phyloP scores from a whole-genome alignment of 2,113 vertebrate species.

The Pterocles gutturalis region DNA sequence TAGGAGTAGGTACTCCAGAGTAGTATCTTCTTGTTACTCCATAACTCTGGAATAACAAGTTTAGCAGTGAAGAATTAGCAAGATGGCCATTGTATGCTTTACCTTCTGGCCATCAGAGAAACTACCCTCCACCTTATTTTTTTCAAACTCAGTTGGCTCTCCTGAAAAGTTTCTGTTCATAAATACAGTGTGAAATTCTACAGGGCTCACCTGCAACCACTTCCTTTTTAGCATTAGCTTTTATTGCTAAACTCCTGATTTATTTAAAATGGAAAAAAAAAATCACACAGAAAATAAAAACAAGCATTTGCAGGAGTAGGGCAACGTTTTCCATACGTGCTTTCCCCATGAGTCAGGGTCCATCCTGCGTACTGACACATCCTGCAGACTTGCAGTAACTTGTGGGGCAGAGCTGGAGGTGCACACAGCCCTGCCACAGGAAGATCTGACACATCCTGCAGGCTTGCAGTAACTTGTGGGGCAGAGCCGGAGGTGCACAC shows the following conservation, averaged over 20 bases:
- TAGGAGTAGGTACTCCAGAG: neutral
- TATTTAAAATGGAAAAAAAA: neutral
- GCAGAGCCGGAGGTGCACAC: neutral
- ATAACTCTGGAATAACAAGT: neutral
- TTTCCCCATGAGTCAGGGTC: slow-evolving; percentile 56
- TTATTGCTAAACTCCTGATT: neutral
- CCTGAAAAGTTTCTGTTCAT: neutral
- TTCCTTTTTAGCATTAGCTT: slow-evolving; percentile 29
- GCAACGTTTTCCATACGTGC: neutral
- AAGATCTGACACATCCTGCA: slow-evolving; percentile 27
- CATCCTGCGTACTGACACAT: slow-evolving; percentile 11
- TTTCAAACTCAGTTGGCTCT: neutral
- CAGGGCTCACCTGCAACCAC: neutral
- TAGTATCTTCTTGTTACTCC: neutral
- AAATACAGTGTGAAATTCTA: neutral
- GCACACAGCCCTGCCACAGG: neutral
- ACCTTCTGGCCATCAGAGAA: neutral
- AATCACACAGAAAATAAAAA: neutral
- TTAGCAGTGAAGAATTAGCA: neutral
- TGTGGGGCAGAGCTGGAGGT: neutral
- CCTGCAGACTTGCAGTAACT: slow-evolving; percentile 24
- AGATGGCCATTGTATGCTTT: neutral
- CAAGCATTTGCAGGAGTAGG: neutral
- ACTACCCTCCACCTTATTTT: neutral
- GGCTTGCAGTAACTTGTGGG: slow-evolving; percentile 31